Conservation (phyloP, 92 coral and sea anemone species). For the Actinostola sp. region DNA sequence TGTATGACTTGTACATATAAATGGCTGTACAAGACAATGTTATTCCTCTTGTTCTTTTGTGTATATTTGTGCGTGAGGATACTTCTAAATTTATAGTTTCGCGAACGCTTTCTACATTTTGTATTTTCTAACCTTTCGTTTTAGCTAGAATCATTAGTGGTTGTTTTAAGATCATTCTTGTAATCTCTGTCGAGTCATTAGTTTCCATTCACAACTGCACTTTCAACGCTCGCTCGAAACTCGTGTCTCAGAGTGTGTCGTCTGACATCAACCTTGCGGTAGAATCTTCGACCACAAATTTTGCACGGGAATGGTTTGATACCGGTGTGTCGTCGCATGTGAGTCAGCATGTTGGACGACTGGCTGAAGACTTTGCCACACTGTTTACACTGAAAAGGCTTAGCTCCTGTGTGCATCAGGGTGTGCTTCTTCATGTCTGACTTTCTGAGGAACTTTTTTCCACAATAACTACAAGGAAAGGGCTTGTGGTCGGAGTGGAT, state of each 20-base stretch:
- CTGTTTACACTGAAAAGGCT: constrained; percentile 87
- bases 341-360: constrained; percentile 86
- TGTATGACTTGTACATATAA: too few relatives aligned
- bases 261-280: constrained; percentile 88
- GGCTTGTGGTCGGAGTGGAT: constrained; percentile 93
- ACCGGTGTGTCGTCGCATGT: constrained; percentile 87
- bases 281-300: constrained; percentile 80
- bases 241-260: constrained; percentile 84
- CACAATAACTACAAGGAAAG: constrained; percentile 77
- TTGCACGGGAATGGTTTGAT: constrained; percentile 86
- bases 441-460: constrained; percentile 83
- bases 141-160: too few relatives aligned
- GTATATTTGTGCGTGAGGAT: too few relatives aligned
- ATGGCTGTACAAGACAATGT: too few relatives aligned
- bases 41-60: too few relatives aligned
- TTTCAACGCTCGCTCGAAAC: constrained; percentile 55
- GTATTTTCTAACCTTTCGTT: too few relatives aligned
- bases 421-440: constrained; percentile 94
- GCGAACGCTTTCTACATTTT: too few relatives aligned
- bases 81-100: too few relatives aligned
- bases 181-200: too few relatives aligned
- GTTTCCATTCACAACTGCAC: constrained; percentile 2
- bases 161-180: too few relatives aligned
- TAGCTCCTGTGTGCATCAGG: constrained; percentile 88
- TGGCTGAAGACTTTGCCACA: constrained; percentile 92